phyloP scores from a whole-genome alignment of 2,797 vertebrate genomes.

The Hafferia zeledoni region DNA sequence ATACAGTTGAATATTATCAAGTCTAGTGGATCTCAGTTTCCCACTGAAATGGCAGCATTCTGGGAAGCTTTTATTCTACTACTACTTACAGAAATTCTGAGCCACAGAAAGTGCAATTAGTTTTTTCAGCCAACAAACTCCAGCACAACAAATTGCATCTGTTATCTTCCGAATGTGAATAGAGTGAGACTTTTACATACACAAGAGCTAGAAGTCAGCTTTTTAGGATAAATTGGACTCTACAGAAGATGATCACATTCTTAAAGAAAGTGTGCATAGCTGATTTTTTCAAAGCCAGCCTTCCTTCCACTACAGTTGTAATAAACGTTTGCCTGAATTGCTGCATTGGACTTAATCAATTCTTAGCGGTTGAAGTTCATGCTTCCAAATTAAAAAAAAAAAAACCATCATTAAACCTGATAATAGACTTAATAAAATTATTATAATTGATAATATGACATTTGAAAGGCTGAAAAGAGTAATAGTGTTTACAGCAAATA shows the following conservation, averaged over 20 bases:
- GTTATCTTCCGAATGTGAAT: not conserved
- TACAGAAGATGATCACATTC: not conserved
- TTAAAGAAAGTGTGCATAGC: not conserved
- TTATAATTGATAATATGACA: not conserved
- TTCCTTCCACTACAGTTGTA: not conserved
- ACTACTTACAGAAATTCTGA: not conserved
- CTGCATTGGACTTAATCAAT: not conserved
- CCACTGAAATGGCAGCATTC: not conserved
- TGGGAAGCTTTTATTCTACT: not conserved
- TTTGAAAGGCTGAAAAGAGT: not conserved
- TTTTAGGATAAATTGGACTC: not conserved
- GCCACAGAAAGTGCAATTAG: not conserved
- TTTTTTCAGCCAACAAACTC: not conserved
- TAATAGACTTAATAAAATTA: constrained; percentile 6
- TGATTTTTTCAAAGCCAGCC: not conserved
- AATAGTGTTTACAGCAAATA: constrained; percentile 30
- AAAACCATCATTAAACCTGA: not conserved
- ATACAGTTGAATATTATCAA: not conserved
- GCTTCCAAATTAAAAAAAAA: not conserved
- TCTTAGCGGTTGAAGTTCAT: not conserved
- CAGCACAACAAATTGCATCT: not conserved
- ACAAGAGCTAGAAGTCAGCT: not conserved
- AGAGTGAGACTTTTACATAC: not conserved
- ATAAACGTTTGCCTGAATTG: not conserved
- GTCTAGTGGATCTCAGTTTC: not conserved